Conservation (phyloP, 2,113 vertebrate species). For the Chaenogobius annularis region DNA sequence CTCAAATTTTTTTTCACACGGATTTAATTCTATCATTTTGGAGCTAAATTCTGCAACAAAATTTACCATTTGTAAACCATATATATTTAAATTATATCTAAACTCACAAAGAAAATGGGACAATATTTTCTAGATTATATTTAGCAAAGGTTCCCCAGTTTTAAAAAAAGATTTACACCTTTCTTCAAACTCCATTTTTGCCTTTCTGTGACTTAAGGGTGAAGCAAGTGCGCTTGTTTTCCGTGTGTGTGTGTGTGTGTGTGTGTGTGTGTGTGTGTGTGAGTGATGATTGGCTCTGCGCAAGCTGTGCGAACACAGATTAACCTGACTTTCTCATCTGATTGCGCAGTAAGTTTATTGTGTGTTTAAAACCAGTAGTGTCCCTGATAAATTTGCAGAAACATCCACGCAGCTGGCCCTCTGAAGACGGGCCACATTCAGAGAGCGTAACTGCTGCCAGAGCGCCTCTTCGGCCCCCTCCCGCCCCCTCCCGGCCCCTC, state of each 20-base stretch:
- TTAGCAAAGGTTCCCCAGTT: too few relatives aligned
- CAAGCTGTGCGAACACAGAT: neutral
- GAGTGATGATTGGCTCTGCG: too few relatives aligned
- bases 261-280: neutral
- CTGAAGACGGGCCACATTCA: slow-evolving; percentile 49
- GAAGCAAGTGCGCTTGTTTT: neutral
- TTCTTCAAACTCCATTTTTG: neutral
- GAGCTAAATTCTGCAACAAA: too few relatives aligned
- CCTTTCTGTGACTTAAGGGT: neutral
- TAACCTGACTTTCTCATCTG: neutral
- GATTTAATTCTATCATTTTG: too few relatives aligned
- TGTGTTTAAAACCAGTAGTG: slow-evolving; percentile 13
- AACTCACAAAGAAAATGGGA: too few relatives aligned
- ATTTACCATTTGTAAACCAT: too few relatives aligned
- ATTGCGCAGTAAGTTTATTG: slow-evolving; percentile 8
- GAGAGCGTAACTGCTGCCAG: slow-evolving; percentile 52
- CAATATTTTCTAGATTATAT: too few relatives aligned
- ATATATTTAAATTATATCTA: too few relatives aligned
- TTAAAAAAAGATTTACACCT: neutral
- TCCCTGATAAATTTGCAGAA: slow-evolving; percentile 27
- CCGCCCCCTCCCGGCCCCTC: neutral
- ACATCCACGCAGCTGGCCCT: slow-evolving; percentile 52
- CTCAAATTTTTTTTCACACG: too few relatives aligned
- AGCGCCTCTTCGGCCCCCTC: neutral
- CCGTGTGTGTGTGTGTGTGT: neutral